phyloP scores from a whole-genome alignment of 2,797 vertebrate genomes.

The Phalloptychus januarius region DNA sequence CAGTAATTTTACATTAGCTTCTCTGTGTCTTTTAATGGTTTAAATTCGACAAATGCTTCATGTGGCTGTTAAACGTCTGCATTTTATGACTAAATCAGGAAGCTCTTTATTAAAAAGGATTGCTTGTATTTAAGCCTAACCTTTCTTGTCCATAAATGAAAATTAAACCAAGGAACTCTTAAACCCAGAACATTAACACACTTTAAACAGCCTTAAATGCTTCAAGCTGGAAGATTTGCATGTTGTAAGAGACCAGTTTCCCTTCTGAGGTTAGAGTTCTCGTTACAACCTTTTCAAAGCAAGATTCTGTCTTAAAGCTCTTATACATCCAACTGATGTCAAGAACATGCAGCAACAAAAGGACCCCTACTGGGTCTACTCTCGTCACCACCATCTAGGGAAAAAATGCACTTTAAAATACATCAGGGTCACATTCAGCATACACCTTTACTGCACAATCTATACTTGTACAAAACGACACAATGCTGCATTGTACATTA shows the following conservation, averaged over 20 bases:
- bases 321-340: constrained; percentile 1
- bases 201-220: not conserved
- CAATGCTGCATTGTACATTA: not conserved
- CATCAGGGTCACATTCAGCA: not conserved
- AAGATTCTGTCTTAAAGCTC: not conserved
- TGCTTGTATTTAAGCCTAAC: not conserved
- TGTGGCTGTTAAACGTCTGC: not conserved
- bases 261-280: constrained; percentile 18
- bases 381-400: not conserved
- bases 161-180: not conserved
- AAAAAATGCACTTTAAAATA: constrained; percentile 6
- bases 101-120: not conserved
- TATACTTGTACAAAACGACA: not conserved
- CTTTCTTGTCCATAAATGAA: not conserved
- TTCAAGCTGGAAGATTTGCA: not conserved
- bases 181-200: not conserved
- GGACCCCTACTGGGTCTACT: constrained; percentile 5
- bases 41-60: not conserved
- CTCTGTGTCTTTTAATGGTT: not conserved
- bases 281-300: constrained; percentile 25
- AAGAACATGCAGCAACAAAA: not conserved
- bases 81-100: not conserved
- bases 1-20: not conserved
- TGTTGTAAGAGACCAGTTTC: constrained; percentile 1
- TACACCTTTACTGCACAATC: not conserved